phyloP scores from a whole-genome alignment of 2,113 vertebrate genomes.

The Heloderma charlesbogerti region DNA sequence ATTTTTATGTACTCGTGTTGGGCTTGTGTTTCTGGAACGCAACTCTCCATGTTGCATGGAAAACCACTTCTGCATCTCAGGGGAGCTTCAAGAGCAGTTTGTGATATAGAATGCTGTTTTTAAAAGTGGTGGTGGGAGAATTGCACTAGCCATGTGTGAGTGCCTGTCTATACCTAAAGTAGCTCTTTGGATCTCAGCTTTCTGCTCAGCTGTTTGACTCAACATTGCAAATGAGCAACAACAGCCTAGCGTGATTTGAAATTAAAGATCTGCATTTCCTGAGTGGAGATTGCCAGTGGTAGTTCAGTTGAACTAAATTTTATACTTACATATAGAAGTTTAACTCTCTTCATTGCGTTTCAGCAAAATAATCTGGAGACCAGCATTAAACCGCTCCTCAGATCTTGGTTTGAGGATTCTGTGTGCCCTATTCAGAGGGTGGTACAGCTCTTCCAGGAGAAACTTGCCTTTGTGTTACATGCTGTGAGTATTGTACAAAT shows the following conservation, averaged over 20 bases:
- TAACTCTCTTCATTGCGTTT: constrained; percentile 53
- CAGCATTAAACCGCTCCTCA: constrained; percentile 82
- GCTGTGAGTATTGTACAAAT: constrained; percentile 83
- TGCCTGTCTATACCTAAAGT: neutral
- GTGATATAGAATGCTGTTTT: neutral
- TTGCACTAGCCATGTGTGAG: neutral
- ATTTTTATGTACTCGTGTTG: neutral
- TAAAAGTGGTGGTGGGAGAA: neutral
- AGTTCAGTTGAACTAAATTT: neutral
- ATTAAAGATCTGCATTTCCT: neutral
- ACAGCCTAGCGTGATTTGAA: constrained; percentile 26
- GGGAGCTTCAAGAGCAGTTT: neutral
- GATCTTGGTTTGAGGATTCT: constrained; percentile 91
- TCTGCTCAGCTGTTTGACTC: neutral
- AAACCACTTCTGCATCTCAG: neutral
- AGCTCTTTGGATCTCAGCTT: neutral
- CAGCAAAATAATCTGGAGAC: constrained; percentile 81
- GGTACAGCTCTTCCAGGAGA: constrained; percentile 89
- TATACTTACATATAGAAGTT: constrained; percentile 20
- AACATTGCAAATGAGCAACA: constrained; percentile 31
- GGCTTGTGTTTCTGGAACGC: neutral
- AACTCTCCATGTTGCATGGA: neutral
- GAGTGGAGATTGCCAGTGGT: neutral
- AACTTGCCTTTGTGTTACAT: constrained; percentile 88
- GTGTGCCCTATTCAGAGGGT: constrained; percentile 92